Conservation (phyloP, 2,888 invertebrate genomes). For the Sarcophaga variegata region DNA sequence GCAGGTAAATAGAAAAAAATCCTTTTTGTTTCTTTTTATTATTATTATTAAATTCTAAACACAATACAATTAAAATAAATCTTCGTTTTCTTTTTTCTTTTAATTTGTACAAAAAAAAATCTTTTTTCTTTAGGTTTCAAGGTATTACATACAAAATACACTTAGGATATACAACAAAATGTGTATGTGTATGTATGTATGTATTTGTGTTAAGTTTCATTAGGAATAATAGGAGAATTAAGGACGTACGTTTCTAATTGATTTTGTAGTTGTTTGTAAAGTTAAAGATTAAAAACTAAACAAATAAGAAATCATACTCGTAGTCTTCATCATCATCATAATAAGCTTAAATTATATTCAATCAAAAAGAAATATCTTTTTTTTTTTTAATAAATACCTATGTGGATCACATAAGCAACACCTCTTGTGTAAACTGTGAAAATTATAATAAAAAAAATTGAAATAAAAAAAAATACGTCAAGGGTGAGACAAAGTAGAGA, state of each 20-base stretch:
- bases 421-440: too few species aligned
- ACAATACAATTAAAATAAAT: too few species aligned
- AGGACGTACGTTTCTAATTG: conserved; percentile 29
- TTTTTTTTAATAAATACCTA: not conserved
- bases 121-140: conserved; percentile 41
- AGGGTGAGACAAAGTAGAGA: not conserved
- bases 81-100: not conserved
- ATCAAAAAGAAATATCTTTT: not conserved
- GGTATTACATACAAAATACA: conserved; percentile 2
- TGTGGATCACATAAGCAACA: too few species aligned
- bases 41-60: too few species aligned
- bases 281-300: conserved; percentile 33
- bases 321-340: not conserved
- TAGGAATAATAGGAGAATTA: conserved; percentile 25
- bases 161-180: conserved; percentile 38
- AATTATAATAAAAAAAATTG: not conserved
- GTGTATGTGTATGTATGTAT: too few species aligned
- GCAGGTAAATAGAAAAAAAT: too few species aligned
- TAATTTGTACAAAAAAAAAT: not conserved
- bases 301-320: not conserved
- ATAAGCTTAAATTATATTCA: conserved; percentile 47
- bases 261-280: not conserved
- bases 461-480: not conserved
- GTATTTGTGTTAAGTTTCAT: not conserved
- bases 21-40: too few species aligned